These are phyloP conservation scores for Drosophila watanabei DNA, from an alignment of 1,140 invertebrate genomes.

Conservation along the genomic window DNA sequence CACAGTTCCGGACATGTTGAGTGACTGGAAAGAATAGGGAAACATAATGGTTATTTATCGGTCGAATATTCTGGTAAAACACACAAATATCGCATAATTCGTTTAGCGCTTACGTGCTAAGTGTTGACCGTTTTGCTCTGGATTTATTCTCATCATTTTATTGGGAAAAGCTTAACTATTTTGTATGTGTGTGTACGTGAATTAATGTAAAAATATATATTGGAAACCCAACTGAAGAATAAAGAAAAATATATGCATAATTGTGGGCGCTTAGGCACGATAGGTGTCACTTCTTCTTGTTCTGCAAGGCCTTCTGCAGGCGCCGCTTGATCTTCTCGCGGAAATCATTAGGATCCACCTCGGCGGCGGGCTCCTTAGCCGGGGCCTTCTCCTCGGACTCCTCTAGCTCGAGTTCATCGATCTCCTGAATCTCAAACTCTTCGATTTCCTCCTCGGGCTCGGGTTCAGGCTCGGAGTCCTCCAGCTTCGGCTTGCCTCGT, in stretches of 20 bases:
- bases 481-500: slow-evolving; percentile 21
- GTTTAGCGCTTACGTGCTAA: slow-evolving; percentile 50
- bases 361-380: slow-evolving; percentile 14
- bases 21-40: slow-evolving; percentile 62
- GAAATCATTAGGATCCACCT: slow-evolving; percentile 73
- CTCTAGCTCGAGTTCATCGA: slow-evolving; percentile 46
- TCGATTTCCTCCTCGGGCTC: slow-evolving; percentile 32
- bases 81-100: neutral
- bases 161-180: slow-evolving; percentile 49
- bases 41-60: slow-evolving; percentile 4
- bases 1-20: slow-evolving; percentile 78
- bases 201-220: slow-evolving; percentile 10
- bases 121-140: slow-evolving; percentile 15
- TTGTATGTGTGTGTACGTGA: slow-evolving; percentile 5
- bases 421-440: slow-evolving; percentile 55
- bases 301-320: slow-evolving; percentile 73
- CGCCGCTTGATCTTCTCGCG: slow-evolving; percentile 82
- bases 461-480: slow-evolving; percentile 14
- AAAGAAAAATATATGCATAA: slow-evolving; percentile 6
- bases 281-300: slow-evolving; percentile 74
- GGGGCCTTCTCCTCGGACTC: slow-evolving; percentile 10
- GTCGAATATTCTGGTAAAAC: neutral
- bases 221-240: slow-evolving; percentile 31
- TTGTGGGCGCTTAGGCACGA: neutral
- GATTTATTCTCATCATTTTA: slow-evolving; percentile 62